Evolutionary conservation across 2,888 invertebrate genomes (phyloP).

Genomic region (Hydrotaea diabolus): DNA sequence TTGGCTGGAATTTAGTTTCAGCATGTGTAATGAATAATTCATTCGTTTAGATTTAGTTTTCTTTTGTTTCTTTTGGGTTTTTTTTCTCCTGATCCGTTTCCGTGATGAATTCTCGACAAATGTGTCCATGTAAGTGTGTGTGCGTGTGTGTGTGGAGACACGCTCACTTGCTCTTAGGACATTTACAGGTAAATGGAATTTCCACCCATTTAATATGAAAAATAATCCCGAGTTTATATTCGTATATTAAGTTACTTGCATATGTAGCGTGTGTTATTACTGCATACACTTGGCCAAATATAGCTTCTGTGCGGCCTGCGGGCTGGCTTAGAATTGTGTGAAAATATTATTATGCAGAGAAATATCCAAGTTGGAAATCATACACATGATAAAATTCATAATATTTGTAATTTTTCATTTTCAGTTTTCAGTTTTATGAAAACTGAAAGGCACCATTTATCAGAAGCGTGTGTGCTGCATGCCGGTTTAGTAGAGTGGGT

Average conservation of each 20-base stretch:
- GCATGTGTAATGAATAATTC: slow-evolving; percentile 63
- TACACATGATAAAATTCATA: slow-evolving; percentile 53
- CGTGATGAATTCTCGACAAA: neutral
- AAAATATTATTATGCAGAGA: slow-evolving; percentile 9
- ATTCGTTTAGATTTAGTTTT: slow-evolving; percentile 53
- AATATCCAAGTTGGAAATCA: slow-evolving; percentile 35
- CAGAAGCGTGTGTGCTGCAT: too few species aligned
- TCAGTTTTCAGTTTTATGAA: neutral
- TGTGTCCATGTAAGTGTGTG: neutral
- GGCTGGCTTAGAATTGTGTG: neutral
- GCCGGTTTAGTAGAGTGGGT: too few species aligned
- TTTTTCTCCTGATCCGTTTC: neutral
- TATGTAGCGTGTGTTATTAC: slow-evolving; percentile 1
- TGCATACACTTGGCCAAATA: slow-evolving; percentile 46
- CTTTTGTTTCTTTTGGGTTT: neutral
- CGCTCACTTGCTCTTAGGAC: neutral
- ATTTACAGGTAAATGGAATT: neutral
- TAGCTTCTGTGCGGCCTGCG: neutral
- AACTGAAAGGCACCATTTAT: neutral
- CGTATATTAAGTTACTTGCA: neutral
- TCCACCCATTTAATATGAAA: neutral
- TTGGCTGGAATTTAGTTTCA: slow-evolving; percentile 46
- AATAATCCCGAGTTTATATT: neutral
- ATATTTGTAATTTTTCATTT: slow-evolving; percentile 42
- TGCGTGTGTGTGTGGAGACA: neutral